These are phyloP conservation scores for Odobenus rosmarus DNA, from an alignment of 2,113 vertebrate genomes.

Conservation along the genomic window DNA sequence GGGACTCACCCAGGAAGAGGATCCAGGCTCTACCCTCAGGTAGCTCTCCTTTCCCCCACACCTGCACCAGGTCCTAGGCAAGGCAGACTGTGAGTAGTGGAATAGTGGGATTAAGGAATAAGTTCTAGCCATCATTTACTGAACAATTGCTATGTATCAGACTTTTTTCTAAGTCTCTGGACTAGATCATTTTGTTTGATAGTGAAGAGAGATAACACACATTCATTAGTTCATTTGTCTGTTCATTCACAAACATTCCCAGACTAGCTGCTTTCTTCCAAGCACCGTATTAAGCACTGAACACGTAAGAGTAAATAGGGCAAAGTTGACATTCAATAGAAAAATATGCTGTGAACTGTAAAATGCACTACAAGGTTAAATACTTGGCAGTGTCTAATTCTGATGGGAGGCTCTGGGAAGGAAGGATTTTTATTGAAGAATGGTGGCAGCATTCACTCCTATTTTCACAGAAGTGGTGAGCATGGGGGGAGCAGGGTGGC, in stretches of 20 bases:
- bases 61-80: neutral
- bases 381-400: neutral
- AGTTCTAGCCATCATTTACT: neutral
- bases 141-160: neutral
- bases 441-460: neutral
- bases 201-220: neutral
- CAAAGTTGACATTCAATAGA: neutral
- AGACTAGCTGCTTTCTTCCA: neutral
- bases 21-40: neutral
- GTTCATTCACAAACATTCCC: neutral
- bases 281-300: neutral
- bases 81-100: neutral
- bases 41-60: neutral
- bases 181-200: constrained; percentile 21
- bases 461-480: neutral
- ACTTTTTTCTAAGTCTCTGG: neutral
- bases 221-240: neutral
- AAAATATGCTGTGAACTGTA: neutral
- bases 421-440: neutral
- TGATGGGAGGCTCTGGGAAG: neutral
- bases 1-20: neutral
- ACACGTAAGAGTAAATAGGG: neutral
- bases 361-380: neutral
- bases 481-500: neutral
- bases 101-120: neutral